Evolutionary conservation across 1,140 invertebrate genomes (phyloP).

Genomic region (Neotoxoptera formosana): DNA sequence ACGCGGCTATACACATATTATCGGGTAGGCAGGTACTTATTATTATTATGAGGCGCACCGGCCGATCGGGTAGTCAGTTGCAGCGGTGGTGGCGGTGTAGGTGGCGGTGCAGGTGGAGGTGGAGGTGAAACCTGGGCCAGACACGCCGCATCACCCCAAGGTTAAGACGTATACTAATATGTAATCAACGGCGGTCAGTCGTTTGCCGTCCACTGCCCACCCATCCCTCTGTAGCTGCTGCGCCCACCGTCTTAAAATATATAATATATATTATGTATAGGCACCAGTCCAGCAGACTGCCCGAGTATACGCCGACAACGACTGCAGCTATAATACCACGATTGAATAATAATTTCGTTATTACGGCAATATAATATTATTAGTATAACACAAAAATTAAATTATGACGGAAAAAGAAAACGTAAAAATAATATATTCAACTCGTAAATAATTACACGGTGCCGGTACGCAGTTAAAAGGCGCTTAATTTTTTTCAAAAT

Average conservation of each 20-base stretch:
- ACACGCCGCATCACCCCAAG: neutral
- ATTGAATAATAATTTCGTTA: neutral
- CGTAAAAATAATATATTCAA: neutral
- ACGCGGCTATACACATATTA: neutral
- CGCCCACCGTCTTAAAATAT: neutral
- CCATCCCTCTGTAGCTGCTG: neutral
- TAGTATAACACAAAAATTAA: neutral
- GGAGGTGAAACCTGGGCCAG: neutral
- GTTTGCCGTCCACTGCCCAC: neutral
- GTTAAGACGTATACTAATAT: conserved; percentile 22
- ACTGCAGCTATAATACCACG: neutral
- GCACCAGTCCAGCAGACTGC: neutral
- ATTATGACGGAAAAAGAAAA: neutral
- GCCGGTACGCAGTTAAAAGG: neutral
- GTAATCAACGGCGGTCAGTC: conserved; percentile 28
- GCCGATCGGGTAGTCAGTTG: neutral
- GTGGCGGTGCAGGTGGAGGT: no score
- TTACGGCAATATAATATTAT: neutral
- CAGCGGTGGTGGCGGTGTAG: neutral
- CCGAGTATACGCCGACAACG: neutral
- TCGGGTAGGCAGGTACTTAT: neutral
- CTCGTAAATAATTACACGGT: neutral
- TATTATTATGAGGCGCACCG: neutral
- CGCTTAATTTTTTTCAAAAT: neutral
- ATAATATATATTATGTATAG: neutral